phyloP scores from a whole-genome alignment of 2,113 vertebrate species.

The Rissa tridactyla region DNA sequence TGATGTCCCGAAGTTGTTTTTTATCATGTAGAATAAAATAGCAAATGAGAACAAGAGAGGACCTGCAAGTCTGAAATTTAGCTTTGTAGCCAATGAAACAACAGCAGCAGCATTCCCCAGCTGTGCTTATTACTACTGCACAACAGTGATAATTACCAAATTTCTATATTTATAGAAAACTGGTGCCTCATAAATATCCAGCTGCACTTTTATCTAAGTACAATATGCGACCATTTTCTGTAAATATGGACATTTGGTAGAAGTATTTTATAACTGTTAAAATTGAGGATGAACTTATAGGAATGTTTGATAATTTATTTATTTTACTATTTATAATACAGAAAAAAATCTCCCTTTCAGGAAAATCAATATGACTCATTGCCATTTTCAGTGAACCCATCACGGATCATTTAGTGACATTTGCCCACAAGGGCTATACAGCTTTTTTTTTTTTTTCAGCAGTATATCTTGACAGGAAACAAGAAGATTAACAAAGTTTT shows the following conservation, averaged over 20 bases:
- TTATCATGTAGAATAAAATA: neutral
- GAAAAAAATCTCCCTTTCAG: neutral
- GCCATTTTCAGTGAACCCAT: neutral
- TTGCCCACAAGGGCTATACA: neutral
- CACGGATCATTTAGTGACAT: neutral
- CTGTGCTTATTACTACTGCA: neutral
- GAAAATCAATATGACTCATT: neutral
- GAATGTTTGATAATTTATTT: neutral
- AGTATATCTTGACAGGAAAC: neutral
- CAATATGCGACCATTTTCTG: neutral
- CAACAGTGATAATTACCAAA: slow-evolving; percentile 18
- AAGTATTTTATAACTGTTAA: neutral
- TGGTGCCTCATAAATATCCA: slow-evolving; percentile 12
- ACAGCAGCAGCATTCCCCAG: neutral
- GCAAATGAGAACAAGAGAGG: neutral
- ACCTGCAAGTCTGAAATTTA: neutral
- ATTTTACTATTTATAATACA: neutral
- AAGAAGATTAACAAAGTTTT: neutral
- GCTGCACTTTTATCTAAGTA: neutral
- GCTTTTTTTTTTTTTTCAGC: neutral
- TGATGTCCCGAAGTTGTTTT: neutral
- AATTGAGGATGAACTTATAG: neutral
- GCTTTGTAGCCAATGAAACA: neutral
- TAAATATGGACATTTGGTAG: neutral
- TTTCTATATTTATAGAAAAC: slow-evolving; percentile 58